A percentile compares a stretch with the other conserved stretches of the same genome.
These are phyloP conservation scores for Chroicocephalus ridibundus DNA, from an alignment of 2,113 vertebrate genomes.

Conservation along the genomic window DNA sequence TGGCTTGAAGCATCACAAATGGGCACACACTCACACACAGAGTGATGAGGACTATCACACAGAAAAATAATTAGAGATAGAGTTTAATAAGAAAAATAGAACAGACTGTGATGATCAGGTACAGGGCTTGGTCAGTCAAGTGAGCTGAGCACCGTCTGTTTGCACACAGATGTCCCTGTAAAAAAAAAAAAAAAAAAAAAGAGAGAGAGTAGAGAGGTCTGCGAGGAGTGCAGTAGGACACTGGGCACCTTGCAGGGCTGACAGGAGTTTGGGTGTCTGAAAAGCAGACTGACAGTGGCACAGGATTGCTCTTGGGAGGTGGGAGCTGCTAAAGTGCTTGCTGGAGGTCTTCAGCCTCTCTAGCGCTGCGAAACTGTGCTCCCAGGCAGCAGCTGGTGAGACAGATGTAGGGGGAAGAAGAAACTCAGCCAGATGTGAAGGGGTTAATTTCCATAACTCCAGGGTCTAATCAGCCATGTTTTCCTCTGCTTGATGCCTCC, in stretches of 20 bases:
- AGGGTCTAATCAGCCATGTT: background rate
- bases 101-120: background rate
- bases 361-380: background rate
- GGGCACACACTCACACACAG: background rate
- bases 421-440: background rate
- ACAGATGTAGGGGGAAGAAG: background rate
- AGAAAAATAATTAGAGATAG: background rate
- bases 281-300: background rate
- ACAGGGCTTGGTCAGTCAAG: background rate
- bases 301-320: background rate
- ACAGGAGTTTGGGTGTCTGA: background rate
- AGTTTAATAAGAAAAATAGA: background rate
- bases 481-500: background rate
- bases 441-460: background rate
- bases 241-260: background rate
- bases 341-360: background rate
- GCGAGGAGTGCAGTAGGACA: background rate
- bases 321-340: background rate
- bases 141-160: background rate
- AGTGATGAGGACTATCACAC: background rate
- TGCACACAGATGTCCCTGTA: fast-evolving
- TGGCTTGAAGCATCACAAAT: background rate
- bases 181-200: background rate
- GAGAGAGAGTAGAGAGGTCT: background rate
- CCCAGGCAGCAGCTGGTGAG: background rate